phyloP scores from a whole-genome alignment of 1,140 invertebrate species.

The Dendroctonus ponderosae region DNA sequence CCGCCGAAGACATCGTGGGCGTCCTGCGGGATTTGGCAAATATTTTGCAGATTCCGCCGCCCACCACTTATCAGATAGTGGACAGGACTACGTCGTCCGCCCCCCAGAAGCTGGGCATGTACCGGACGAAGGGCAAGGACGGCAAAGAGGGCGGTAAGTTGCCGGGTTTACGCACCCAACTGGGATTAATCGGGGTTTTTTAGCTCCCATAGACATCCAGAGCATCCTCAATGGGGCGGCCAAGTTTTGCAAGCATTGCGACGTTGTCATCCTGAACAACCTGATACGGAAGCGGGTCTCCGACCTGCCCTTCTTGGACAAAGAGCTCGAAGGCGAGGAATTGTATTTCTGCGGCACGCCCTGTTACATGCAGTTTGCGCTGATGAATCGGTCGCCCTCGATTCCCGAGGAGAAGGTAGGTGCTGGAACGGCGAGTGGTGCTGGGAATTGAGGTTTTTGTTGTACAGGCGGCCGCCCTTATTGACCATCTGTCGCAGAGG shows the following conservation, averaged over 20 bases:
- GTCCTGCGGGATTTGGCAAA: conserved; percentile 88
- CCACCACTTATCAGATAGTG: conserved; percentile 80
- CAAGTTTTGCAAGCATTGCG: conserved; percentile 89
- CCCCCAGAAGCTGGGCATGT: conserved; percentile 76
- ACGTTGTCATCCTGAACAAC: conserved; percentile 82
- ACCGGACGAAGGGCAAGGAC: conserved; percentile 78
- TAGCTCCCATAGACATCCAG: conserved; percentile 80
- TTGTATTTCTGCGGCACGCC: conserved; percentile 80
- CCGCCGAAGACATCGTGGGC: conserved; percentile 88
- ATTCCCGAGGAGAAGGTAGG: conserved; percentile 56
- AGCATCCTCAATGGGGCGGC: conserved; percentile 84
- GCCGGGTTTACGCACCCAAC: not conserved
- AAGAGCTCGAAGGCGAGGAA: conserved; percentile 65
- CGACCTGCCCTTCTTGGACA: conserved; percentile 72
- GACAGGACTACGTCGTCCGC: conserved; percentile 76
- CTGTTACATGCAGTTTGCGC: conserved; percentile 80
- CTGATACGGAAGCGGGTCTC: conserved; percentile 77
- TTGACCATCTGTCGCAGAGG: conserved; percentile 63
- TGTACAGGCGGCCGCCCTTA: conserved; percentile 58
- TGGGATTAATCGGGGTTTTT: conserved; percentile 32
- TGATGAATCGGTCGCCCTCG: conserved; percentile 61
- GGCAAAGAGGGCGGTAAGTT: conserved; percentile 72
- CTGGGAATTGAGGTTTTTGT: too few relatives aligned
- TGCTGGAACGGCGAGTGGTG: too few relatives aligned
- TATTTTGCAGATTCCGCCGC: conserved; percentile 84